These are phyloP conservation scores for Onychorhynchus coronatus DNA, from an alignment of 2,113 vertebrate genomes.

Conservation along the genomic window DNA sequence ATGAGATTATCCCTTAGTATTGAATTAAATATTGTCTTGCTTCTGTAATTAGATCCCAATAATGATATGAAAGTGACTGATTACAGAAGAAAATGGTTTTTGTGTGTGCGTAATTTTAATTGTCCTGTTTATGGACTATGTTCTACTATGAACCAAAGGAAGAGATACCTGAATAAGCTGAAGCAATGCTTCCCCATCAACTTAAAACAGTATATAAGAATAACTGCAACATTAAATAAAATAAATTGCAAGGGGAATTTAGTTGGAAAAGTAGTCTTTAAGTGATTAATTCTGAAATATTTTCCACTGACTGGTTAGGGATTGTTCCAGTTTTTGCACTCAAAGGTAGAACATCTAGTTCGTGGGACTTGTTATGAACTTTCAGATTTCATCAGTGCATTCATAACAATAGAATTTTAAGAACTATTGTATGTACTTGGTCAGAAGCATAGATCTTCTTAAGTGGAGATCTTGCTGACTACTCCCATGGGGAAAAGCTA, in stretches of 20 bases:
- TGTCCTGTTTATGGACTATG: neutral
- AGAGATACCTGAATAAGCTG: neutral
- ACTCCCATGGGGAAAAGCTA: neutral
- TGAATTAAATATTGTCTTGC: neutral
- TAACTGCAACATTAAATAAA: neutral
- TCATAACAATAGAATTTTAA: neutral
- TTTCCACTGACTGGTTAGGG: neutral
- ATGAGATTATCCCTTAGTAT: neutral
- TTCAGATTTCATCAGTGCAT: neutral
- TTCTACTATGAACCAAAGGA: neutral
- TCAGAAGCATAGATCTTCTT: neutral
- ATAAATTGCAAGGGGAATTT: neutral
- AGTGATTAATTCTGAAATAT: neutral
- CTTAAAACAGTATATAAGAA: neutral
- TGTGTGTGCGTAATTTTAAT: neutral
- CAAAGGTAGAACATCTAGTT: neutral
- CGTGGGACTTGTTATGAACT: rapidly evolving
- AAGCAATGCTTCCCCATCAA: neutral
- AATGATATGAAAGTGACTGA: neutral
- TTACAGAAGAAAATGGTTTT: neutral
- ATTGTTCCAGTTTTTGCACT: neutral
- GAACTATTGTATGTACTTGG: neutral
- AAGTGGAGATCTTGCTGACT: neutral
- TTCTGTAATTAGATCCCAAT: neutral
- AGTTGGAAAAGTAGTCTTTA: neutral